Evolutionary conservation across 2,797 vertebrate genomes (phyloP).

Genomic region (Sciurus vulgaris): DNA sequence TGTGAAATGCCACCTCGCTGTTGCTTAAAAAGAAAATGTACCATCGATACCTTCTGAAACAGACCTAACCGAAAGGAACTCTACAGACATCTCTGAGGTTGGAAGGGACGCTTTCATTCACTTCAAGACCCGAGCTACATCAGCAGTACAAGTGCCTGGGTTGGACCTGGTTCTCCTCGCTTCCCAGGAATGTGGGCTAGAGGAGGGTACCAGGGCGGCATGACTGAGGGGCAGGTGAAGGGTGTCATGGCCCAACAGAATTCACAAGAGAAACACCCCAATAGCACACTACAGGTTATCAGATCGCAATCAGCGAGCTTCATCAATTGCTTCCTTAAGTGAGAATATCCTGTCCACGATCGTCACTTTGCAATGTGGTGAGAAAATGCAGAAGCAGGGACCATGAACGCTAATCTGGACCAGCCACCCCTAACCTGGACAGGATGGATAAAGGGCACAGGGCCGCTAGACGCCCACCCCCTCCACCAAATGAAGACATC

Average conservation of each 20-base stretch:
- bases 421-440: neutral
- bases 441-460: neutral
- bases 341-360: neutral
- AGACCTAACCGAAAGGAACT: constrained; percentile 40
- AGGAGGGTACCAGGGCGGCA: neutral
- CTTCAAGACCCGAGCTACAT: neutral
- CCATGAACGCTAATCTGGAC: neutral
- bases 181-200: neutral
- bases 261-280: neutral
- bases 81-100: neutral
- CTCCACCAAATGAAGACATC: neutral
- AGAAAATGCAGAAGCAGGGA: neutral
- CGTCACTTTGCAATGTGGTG: neutral
- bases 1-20: constrained; percentile 70
- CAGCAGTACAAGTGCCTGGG: neutral
- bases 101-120: constrained; percentile 36
- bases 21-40: constrained; percentile 57
- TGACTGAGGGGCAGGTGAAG: neutral
- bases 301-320: neutral
- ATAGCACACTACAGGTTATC: neutral
- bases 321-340: neutral
- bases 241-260: neutral
- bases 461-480: neutral
- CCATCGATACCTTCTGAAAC: constrained; percentile 43
- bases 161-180: constrained; percentile 11